Conservation (phyloP, 2,797 vertebrate genomes). For the Cheirogaleus major region DNA sequence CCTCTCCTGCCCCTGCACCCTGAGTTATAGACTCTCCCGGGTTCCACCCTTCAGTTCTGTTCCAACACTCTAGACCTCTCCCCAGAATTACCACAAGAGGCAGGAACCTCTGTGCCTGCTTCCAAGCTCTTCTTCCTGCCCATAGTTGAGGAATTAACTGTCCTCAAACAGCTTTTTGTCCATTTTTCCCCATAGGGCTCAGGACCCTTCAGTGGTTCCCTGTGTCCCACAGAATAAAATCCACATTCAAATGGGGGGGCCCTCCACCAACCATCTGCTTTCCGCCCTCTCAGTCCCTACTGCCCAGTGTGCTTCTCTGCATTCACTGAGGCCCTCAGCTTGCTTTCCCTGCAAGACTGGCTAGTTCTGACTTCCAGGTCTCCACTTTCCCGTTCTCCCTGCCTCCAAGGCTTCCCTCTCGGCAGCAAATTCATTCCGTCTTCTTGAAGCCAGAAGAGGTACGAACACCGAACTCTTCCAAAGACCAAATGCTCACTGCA, state of each 20-base stretch:
- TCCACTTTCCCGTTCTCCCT: background rate
- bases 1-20: background rate
- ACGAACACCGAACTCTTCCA: background rate
- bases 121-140: background rate
- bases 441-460: background rate
- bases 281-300: background rate
- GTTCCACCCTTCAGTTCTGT: background rate
- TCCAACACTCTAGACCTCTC: background rate
- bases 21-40: background rate
- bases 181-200: background rate
- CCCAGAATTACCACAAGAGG: background rate
- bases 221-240: background rate
- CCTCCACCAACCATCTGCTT: background rate
- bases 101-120: background rate
- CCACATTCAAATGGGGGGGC: background rate
- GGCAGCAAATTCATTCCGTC: background rate
- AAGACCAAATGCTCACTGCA: background rate
- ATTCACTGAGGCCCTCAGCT: background rate
- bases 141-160: background rate
- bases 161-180: background rate
- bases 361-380: background rate
- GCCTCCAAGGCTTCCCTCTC: background rate
- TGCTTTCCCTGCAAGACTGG: background rate
- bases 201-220: background rate
- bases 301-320: background rate